Base-by-base conservation (phyloP, 1,140 invertebrate genomes). In the Akabosia matsudoensis region DNA sequence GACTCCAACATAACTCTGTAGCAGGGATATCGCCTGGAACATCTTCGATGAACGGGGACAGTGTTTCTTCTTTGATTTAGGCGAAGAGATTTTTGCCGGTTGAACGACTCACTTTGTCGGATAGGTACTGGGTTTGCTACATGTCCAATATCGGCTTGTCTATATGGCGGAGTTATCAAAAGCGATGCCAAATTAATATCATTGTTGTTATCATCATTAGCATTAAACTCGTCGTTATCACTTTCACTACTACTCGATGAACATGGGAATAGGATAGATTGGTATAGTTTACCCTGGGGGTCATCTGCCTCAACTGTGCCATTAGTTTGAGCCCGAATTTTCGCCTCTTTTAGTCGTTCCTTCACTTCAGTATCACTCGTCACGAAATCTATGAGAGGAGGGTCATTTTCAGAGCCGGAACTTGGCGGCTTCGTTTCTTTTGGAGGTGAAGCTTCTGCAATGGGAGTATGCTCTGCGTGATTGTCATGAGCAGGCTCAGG, bases 1-100 rank as follows among this genome's bases (percentile, higher is more conserved):
- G 70, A 56, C 18, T 76, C 70, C 14, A 76, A 33, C 22, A 45
- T 28, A 54, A 76, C 54, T 72, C 70, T 30, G 31, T 72, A 76
- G 51, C 70, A 76, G 13, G 75, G 67, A 33, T 56, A 52, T 4
- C 54, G 54, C 14, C 54, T 13, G 14, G 54, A 56, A 24, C 54
- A 56, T 24, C n/a, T 56, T 56, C 54, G 54, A 22, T 24, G 10
- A 56, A 13, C 24, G 10, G 54, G 54, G 24, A 56, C 54, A 16
- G 54, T 56, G n/a, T 56, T 56, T 56, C 54, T 56, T 22, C 54
- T 7, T 3, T 56, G 54, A 22, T 56, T 4, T n/a, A 56, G 24
- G 7, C 54, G 54, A 16, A 22, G 54, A 22, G 54, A 22, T 56
- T 56, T 56, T 7, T 13, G 10, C 22, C 24, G 14, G 14, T 13